Evolutionary conservation across 92 coral and sea anemone genomes (phyloP).

Genomic region (Bergia puertoricense): DNA sequence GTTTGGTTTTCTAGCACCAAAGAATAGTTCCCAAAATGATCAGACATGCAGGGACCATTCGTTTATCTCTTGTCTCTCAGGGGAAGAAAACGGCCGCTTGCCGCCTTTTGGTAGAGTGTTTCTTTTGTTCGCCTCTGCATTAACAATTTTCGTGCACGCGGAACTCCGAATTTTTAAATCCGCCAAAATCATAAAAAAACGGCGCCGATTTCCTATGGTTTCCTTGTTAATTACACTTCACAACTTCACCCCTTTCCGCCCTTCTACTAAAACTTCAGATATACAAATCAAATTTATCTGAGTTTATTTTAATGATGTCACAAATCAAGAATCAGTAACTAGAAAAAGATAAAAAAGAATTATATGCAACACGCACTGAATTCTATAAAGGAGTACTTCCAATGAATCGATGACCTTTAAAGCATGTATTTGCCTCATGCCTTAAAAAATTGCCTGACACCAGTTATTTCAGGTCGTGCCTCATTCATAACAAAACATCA

Average conservation of each 20-base stretch:
- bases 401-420: not conserved
- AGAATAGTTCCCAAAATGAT: slow-evolving; percentile 39
- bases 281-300: not conserved
- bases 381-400: not conserved
- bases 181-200: not conserved
- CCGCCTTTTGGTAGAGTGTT: slow-evolving; percentile 41
- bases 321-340: not conserved
- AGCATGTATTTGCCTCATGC: not conserved
- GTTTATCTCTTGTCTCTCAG: slow-evolving; percentile 51
- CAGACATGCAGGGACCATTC: slow-evolving; percentile 70
- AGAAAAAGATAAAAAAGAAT: not conserved
- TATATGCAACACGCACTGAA: not conserved
- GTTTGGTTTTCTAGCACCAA: slow-evolving; percentile 12
- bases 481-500: slow-evolving; percentile 4
- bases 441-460: not conserved
- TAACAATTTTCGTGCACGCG: slow-evolving; percentile 16
- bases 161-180: not conserved
- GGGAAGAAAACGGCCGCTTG: slow-evolving; percentile 30
- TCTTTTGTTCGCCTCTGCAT: slow-evolving; percentile 34
- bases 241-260: slow-evolving; percentile 38
- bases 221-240: slow-evolving; percentile 14
- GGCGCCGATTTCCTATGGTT: slow-evolving; percentile 25
- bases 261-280: not conserved
- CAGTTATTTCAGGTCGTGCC: not conserved
- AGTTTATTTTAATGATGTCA: slow-evolving; percentile 11